Evolutionary conservation across 2,113 vertebrate species (phyloP).

Genomic region (Acanthisitta chloris): DNA sequence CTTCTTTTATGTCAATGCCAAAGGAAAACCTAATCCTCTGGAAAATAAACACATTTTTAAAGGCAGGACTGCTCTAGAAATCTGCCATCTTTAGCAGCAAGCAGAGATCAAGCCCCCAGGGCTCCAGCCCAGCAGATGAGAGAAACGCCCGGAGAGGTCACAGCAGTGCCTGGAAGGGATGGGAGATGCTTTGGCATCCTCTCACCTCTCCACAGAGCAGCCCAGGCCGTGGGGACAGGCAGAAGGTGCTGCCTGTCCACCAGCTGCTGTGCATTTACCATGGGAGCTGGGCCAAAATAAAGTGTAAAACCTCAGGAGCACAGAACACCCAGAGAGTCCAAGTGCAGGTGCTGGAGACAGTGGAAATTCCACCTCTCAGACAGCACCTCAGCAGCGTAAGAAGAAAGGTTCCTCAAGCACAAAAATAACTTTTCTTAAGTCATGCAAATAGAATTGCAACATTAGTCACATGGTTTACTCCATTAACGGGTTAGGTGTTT

Average conservation of each 20-base stretch:
- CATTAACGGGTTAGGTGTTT: neutral
- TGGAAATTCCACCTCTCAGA: neutral
- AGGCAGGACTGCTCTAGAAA: neutral
- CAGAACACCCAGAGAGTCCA: neutral
- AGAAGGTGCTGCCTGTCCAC: neutral
- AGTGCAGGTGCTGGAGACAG: neutral
- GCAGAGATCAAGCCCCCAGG: neutral
- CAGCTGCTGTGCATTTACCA: neutral
- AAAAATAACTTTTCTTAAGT: neutral
- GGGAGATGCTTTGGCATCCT: neutral
- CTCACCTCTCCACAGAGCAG: neutral
- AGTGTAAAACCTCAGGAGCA: neutral
- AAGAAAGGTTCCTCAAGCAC: neutral
- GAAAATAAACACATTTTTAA: neutral
- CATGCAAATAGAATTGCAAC: neutral
- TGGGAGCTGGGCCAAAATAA: neutral
- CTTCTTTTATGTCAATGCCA: neutral
- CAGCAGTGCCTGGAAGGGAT: neutral
- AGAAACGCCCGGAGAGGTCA: neutral
- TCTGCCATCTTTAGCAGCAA: neutral
- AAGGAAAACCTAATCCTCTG: neutral
- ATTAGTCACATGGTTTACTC: neutral
- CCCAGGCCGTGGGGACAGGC: neutral
- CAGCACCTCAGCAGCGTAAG: neutral
- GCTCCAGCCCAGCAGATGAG: neutral